Conservation (phyloP, 2,888 invertebrate species). For the Drosophila fungiperda region DNA sequence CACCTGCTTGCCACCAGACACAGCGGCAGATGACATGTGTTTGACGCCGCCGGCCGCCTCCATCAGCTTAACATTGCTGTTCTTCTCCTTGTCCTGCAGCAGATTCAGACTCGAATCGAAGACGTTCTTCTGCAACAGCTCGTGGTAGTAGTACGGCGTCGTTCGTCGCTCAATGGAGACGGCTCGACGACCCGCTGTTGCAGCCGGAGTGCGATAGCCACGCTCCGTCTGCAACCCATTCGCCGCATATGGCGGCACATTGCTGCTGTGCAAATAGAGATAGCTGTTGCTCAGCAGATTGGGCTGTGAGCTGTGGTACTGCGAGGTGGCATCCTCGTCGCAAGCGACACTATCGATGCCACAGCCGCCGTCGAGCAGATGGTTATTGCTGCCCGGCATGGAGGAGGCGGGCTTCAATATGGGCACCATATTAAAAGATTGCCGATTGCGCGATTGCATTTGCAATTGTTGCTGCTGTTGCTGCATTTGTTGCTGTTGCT, state of each 20-base stretch:
- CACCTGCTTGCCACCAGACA: conserved; percentile 38
- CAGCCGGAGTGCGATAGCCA: conserved; percentile 31
- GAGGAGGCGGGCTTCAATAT: conserved; percentile 84
- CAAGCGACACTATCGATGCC: conserved; percentile 44
- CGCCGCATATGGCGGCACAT: conserved; percentile 54
- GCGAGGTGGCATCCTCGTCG: conserved; percentile 52
- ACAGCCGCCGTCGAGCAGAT: conserved; percentile 56
- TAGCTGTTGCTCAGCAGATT: conserved; percentile 76
- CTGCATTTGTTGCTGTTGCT: conserved; percentile 30
- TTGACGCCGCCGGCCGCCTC: conserved; percentile 28
- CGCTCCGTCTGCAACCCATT: conserved; percentile 25
- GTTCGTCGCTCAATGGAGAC: conserved; percentile 80
- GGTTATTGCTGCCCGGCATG: conserved; percentile 82
- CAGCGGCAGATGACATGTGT: conserved; percentile 37
- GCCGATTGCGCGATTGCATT: conserved; percentile 54
- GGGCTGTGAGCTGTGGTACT: conserved; percentile 82
- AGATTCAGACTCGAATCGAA: conserved; percentile 85
- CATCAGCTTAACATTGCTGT: conserved; percentile 56
- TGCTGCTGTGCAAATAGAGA: conserved; percentile 65
- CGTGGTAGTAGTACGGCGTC: conserved; percentile 84
- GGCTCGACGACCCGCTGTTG: conserved; percentile 55
- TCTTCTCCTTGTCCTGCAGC: conserved; percentile 77
- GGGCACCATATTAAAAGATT: conserved; percentile 82
- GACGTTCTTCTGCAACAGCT: conserved; percentile 82
- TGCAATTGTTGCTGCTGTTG: conserved; percentile 34